Evolutionary conservation across 2,888 invertebrate species (phyloP), one percentile per base, ranked within the genome.

Genomic region (Theodoxus fluviatilis): DNA sequence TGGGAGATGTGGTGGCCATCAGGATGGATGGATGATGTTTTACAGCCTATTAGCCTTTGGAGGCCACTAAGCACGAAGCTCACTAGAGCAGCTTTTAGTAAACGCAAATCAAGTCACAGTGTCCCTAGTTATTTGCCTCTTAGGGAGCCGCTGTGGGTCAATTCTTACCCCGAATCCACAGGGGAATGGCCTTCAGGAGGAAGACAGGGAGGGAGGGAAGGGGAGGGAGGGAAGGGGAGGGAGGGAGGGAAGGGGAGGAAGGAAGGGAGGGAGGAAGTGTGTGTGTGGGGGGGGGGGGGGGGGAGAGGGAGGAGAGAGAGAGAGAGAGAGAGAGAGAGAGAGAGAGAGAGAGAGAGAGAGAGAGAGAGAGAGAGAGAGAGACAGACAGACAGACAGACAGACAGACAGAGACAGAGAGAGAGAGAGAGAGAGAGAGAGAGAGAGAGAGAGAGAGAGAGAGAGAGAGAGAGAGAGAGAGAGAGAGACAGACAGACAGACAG

Each of bases 281-380:
- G 3, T n/a, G 6, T 52, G 6, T 15, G 6, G n/a, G 52, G 6
- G 9, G 18, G 43, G 18, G 43, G 49, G 40, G 33, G 1, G 64
- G 25, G 38, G 38, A 47, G 47, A 43, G 55, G 69, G 40, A 38
- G 65, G 69, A 70, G 52, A 70, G 67, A 43, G 22, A 64, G 67
- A 52, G 33, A 43, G 43, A 70, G 57, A 70, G 47, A 70, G 43
- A 67, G 35, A 70, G 28, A 59, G 31, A 55, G 38, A 64, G n/a
- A 55, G 52, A 28, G 2, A 61, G 47, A 68, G 6, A 59, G 47
- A 40, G 1, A 59, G 35, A 38, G 25, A 38, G 68, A 43, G 12
- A 43, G 38, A 33, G 22, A 61, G 43, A 28, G 7, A 61, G 7
- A 68, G 3, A 61, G 43, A 68, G 25, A 43, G 61, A 59, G 22